Conservation (phyloP, 2,888 invertebrate genomes). For the Drosophila pseudotalamancana region DNA sequence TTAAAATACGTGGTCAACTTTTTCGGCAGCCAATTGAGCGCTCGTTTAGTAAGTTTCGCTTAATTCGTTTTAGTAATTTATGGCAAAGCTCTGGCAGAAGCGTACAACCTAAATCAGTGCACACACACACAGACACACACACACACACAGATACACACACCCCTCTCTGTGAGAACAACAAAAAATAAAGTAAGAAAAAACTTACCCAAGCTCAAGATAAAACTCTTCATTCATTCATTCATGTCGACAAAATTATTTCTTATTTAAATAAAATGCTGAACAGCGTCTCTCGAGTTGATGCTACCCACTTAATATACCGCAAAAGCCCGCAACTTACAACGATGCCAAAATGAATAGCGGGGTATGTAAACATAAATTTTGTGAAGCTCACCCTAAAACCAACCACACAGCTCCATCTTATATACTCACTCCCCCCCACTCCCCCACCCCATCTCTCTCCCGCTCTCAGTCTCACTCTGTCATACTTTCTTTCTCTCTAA, state of each 20-base stretch:
- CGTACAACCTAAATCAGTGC: conserved; percentile 53
- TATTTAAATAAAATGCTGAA: conserved; percentile 79
- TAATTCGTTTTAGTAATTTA: conserved; percentile 79
- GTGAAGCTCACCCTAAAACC: conserved; percentile 49
- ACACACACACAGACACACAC: conserved; percentile 7
- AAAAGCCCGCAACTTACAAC: conserved; percentile 77
- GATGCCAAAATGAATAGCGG: conserved; percentile 73
- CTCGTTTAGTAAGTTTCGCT: conserved; percentile 78
- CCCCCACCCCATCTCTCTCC: neutral
- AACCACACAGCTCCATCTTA: neutral
- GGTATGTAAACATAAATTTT: conserved; percentile 80
- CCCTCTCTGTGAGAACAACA: conserved; percentile 10
- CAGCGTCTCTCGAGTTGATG: conserved; percentile 58
- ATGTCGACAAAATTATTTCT: conserved; percentile 81
- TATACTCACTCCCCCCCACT: neutral
- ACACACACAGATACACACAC: conserved; percentile 8
- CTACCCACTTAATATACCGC: conserved; percentile 79
- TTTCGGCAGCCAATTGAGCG: conserved; percentile 76
- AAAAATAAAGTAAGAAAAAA: conserved; percentile 50
- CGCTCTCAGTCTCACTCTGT: neutral
- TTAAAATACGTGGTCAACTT: conserved; percentile 80
- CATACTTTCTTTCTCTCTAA: neutral
- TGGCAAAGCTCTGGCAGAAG: conserved; percentile 67
- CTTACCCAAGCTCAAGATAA: conserved; percentile 59
- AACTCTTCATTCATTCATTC: conserved; percentile 80